phyloP scores from a whole-genome alignment of 2,888 invertebrate genomes.

The Cheilosia vernalis region DNA sequence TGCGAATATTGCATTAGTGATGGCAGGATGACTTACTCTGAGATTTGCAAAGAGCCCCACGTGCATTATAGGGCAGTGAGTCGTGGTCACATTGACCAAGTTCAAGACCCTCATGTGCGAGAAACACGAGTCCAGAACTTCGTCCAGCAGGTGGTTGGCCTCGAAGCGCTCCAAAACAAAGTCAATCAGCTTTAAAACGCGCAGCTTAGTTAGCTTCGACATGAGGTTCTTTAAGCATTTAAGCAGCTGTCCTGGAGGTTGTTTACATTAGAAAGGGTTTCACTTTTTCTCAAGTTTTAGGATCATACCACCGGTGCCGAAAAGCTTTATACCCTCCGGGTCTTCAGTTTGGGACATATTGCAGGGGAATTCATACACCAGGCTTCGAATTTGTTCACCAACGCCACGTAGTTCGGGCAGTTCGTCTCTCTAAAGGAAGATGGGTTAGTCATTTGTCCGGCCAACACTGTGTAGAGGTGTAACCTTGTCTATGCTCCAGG shows the following conservation, averaged over 20 bases:
- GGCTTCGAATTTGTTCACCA: slow-evolving; percentile 85
- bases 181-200: slow-evolving; percentile 88
- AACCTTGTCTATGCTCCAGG: slow-evolving; percentile 88
- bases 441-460: background rate
- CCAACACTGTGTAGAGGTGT: background rate
- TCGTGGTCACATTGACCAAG: slow-evolving; percentile 90
- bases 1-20: background rate
- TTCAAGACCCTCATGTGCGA: slow-evolving; percentile 86
- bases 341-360: slow-evolving; percentile 87
- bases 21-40: slow-evolving; percentile 82
- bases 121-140: slow-evolving; percentile 87
- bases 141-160: slow-evolving; percentile 89
- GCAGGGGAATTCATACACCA: slow-evolving; percentile 90
- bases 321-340: slow-evolving; percentile 86
- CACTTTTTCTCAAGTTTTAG: background rate
- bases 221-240: slow-evolving; percentile 88
- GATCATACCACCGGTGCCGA: slow-evolving; percentile 88
- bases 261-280: background rate
- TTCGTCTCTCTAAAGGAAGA: slow-evolving; percentile 74
- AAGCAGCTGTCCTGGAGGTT: slow-evolving; percentile 85
- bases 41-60: slow-evolving; percentile 90
- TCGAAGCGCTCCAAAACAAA: slow-evolving; percentile 89
- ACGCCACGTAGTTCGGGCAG: slow-evolving; percentile 83
- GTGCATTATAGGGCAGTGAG: slow-evolving; percentile 88
- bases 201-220: slow-evolving; percentile 86